These are phyloP conservation scores for Cylindroiulus punctatus DNA, from an alignment of 2,888 invertebrate species.

Conservation along the genomic window DNA sequence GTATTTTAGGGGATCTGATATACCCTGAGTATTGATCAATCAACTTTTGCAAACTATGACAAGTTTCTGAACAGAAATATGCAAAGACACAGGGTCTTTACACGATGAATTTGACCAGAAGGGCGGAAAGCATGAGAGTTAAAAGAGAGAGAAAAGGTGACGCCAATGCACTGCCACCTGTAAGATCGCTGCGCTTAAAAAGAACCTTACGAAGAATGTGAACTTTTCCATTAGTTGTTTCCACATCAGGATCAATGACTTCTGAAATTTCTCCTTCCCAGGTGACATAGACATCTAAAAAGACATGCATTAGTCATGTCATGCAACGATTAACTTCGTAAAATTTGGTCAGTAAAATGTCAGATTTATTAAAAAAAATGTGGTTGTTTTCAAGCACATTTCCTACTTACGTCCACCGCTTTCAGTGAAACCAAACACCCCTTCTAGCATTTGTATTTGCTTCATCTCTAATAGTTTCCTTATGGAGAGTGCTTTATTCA, in stretches of 20 bases:
- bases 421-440: slow-evolving; percentile 59
- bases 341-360: background rate
- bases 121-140: slow-evolving; percentile 50
- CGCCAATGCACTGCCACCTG: slow-evolving; percentile 61
- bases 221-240: slow-evolving; percentile 94
- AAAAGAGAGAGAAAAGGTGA: slow-evolving; percentile 49
- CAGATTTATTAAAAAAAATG: too few species aligned
- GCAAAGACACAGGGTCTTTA: slow-evolving; percentile 16
- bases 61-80: slow-evolving; percentile 34
- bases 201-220: slow-evolving; percentile 92
- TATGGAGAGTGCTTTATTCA: slow-evolving; percentile 83
- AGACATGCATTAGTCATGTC: slow-evolving; percentile 62
- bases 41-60: slow-evolving; percentile 39
- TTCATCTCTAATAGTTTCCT: slow-evolving; percentile 72
- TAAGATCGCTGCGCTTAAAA: slow-evolving; percentile 83
- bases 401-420: slow-evolving; percentile 61
- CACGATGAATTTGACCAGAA: slow-evolving; percentile 53
- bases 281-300: slow-evolving; percentile 73
- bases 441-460: slow-evolving; percentile 57
- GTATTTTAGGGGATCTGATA: slow-evolving; percentile 24
- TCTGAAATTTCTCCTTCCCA: slow-evolving; percentile 87
- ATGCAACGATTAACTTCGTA: background rate
- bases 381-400: too few species aligned
- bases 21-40: slow-evolving; percentile 48
- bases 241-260: slow-evolving; percentile 89